A percentile compares a stretch with the other conserved stretches of the same genome.
These are phyloP conservation scores for Emydoidea blandingii DNA, from an alignment of 2,797 vertebrate genomes.

Conservation along the genomic window DNA sequence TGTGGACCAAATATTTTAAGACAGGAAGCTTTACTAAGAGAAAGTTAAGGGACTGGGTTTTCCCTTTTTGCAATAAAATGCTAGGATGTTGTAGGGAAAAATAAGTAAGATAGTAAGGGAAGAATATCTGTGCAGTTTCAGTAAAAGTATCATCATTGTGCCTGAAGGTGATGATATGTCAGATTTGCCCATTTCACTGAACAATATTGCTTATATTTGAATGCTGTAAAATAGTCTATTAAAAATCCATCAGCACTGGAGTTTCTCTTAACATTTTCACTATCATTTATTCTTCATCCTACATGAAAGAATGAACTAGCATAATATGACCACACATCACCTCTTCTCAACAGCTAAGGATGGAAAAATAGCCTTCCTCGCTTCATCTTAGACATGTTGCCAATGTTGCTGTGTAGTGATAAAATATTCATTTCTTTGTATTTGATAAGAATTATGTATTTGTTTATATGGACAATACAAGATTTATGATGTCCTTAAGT, in stretches of 20 bases:
- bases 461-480: not conserved
- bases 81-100: not conserved
- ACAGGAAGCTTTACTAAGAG: not conserved
- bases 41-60: not conserved
- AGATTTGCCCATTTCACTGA: not conserved
- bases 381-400: not conserved
- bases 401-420: not conserved
- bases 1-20: not conserved
- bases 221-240: not conserved
- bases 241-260: not conserved
- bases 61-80: not conserved
- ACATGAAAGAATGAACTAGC: not conserved
- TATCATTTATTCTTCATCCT: not conserved
- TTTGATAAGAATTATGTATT: not conserved
- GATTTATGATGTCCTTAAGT: not conserved
- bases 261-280: not conserved
- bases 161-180: not conserved
- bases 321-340: not conserved
- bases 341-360: not conserved
- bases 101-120: not conserved
- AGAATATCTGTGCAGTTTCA: not conserved
- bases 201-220: not conserved
- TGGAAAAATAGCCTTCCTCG: not conserved
- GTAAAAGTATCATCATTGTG: not conserved
- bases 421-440: not conserved